Percentiles rank a stretch among this genome's conserved stretches.
These are phyloP conservation scores for Cantharis nigra DNA, from an alignment of 2,888 invertebrate species.

Conservation along the genomic window DNA sequence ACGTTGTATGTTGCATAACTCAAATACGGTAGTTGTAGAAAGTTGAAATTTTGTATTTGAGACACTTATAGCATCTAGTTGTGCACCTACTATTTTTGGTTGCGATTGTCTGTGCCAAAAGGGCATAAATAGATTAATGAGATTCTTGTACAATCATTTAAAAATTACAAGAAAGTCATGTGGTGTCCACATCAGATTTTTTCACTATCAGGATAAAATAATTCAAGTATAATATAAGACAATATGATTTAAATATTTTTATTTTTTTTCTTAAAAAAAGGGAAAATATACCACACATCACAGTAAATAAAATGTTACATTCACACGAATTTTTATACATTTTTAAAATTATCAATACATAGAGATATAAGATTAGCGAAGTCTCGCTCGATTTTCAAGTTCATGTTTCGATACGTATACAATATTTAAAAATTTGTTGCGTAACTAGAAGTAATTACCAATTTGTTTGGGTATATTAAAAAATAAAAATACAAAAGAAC, in stretches of 20 bases:
- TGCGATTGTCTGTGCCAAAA: no score
- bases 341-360: slow-evolving; percentile 38
- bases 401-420: slow-evolving; percentile 43
- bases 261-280: slow-evolving; percentile 39
- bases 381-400: slow-evolving; percentile 36
- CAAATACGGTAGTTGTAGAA: no score
- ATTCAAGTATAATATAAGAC: no score
- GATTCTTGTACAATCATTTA: no score
- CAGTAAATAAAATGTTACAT: slow-evolving; percentile 49
- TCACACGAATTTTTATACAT: slow-evolving; percentile 46
- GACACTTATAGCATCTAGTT: no score
- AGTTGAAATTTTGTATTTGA: no score
- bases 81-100: no score
- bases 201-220: no score
- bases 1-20: no score
- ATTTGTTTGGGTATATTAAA: slow-evolving; percentile 8
- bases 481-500: slow-evolving; percentile 21
- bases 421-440: slow-evolving; percentile 23
- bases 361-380: slow-evolving; percentile 35
- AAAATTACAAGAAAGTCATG: no score
- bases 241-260: neutral
- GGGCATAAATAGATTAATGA: no score
- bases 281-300: slow-evolving; percentile 44
- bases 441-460: slow-evolving; percentile 25
- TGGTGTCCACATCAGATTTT: no score